Percentiles rank a stretch among this genome's conserved stretches.
Conservation (phyloP, 92 coral and sea anemone species). For the Montipora capitata region DNA sequence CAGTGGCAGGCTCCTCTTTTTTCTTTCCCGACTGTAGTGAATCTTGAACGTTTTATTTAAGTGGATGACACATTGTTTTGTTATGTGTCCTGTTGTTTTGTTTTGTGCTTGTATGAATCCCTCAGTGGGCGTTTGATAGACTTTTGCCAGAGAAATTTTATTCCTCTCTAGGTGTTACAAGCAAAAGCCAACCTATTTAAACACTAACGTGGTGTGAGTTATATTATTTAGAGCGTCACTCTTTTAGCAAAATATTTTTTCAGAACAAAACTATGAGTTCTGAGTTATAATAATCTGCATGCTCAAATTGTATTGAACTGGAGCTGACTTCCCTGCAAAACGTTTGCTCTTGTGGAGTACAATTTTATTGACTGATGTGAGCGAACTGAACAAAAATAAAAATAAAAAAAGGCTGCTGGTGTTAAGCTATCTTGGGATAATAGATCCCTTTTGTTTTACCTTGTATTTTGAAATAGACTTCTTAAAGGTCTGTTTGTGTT, state of each 20-base stretch:
- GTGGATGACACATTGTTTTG: neutral
- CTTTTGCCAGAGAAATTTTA: neutral
- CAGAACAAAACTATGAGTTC: constrained; percentile 9
- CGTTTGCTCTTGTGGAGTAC: constrained; percentile 5
- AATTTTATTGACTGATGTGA: neutral
- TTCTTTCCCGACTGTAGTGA: too few relatives aligned
- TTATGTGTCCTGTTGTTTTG: neutral
- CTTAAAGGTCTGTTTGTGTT: neutral
- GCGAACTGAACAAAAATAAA: neutral
- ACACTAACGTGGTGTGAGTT: neutral
- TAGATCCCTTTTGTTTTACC: neutral
- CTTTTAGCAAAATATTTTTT: neutral
- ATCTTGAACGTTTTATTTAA: neutral
- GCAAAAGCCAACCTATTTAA: neutral
- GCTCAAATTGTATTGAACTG: constrained; percentile 3
- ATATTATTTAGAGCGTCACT: neutral
- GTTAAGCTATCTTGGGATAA: neutral
- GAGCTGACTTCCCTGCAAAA: constrained; percentile 2
- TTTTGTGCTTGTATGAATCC: neutral
- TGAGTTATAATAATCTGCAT: constrained; percentile 4
- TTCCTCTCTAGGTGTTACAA: neutral
- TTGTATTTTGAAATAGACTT: neutral
- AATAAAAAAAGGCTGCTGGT: neutral
- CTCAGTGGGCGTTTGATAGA: neutral
- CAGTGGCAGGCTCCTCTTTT: too few relatives aligned